Conservation (phyloP, 2,113 vertebrate genomes). For the Ariopsis seemanni region DNA sequence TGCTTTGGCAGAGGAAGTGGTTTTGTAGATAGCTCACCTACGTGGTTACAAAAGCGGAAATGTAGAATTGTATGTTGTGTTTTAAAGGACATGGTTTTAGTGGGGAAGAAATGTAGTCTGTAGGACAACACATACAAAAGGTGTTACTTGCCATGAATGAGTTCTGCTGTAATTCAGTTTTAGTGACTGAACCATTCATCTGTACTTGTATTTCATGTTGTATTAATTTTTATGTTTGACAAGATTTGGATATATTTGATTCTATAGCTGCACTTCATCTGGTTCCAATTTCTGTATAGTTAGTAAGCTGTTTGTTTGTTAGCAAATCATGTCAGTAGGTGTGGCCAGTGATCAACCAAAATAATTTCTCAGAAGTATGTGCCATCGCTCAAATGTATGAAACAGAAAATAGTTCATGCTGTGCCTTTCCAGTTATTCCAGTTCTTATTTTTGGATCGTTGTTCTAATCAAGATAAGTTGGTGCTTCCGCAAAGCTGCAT, state of each 20-base stretch:
- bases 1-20: constrained; percentile 37
- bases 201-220: background rate
- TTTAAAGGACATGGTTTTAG: constrained; percentile 16
- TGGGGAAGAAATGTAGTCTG: background rate
- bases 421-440: constrained; percentile 8
- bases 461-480: background rate
- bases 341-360: background rate
- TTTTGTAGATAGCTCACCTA: constrained; percentile 38
- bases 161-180: background rate
- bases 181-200: background rate
- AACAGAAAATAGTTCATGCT: background rate
- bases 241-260: background rate
- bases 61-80: constrained; percentile 18
- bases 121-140: background rate
- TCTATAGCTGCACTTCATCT: background rate
- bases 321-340: background rate
- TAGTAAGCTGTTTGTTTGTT: background rate
- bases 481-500: background rate
- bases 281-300: background rate
- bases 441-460: constrained; percentile 5
- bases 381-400: background rate
- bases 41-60: constrained; percentile 40
- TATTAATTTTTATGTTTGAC: background rate
- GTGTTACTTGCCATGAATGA: background rate
- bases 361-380: background rate